Base-by-base conservation (phyloP, 1,140 invertebrate species). In the Oryctes rhinoceros region DNA sequence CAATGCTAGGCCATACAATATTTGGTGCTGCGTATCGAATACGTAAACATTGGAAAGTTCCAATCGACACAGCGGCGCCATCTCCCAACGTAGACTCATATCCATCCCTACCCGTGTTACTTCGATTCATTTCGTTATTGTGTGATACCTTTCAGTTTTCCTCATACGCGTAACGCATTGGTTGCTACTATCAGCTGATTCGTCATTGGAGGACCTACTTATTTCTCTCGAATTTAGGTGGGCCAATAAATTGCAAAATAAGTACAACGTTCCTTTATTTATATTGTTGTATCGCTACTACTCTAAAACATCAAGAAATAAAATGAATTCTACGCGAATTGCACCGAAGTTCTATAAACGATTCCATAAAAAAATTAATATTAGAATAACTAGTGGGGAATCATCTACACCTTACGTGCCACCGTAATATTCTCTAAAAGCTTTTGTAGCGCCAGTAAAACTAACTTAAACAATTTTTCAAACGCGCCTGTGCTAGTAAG, bases 191-290 rank as follows among this genome's bases (percentile, higher is more conserved):
- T 44, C 62, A 75, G 37, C 39, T 37, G 79, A 49, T 53, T 30
- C 67, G 75, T 74, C 79, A 80, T 80, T 80, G 79, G 79, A 80
- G 79, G 79, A 80, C 79, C 79, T 80, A 80, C 65, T 80, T 80
- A 47, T 71, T 37, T 78, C 77, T n/a, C 4, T 76, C 47, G 7
- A 47, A 49, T 76, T 47, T 49, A 76, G 75, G 75, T 39, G 75
- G 75, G 75, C 48, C 62, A 71, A 35, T 71, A 15, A 24, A 71
- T 71, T 71, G 24, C 24, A 71, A 71, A 71, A 71, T 35, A 20
- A 6, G 5, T 15, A 15, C 65, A 71, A 37, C 37, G 15, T 10
- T 35, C 9, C 6, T 35, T 30, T 71, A 24, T 35, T 24, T 30
- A 67, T 11, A 67, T 67, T 30, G 24, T 30, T 44, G 5, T 44